Base-by-base conservation (phyloP, 2,888 invertebrate species). In the Petrolisthes manimaculis region DNA sequence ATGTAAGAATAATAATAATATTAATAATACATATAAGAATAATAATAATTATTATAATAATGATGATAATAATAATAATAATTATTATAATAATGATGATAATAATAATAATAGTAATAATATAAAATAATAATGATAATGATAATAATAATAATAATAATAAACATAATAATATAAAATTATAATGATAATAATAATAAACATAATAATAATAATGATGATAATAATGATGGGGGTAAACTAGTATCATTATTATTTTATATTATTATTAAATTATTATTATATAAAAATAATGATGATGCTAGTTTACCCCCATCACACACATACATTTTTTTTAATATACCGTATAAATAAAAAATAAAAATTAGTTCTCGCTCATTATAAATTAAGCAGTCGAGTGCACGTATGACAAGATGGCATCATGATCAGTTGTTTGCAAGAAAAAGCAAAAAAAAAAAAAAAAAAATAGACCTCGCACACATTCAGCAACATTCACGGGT, bases 401-500 rank as follows among this genome's bases (percentile, higher is more conserved):
- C 37, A 37, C 2, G 37, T 86, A 86, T 86, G 86, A 81, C 86
- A 24, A 79, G 81, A 81, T 74, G 81, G 71, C 75, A 81, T 61
- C 81, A 81, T 71, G 81, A 54, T 74, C 81, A 79, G 51, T 78
- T 80, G 80, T 54, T 55, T 69, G 83, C 69, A 87, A 87, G 61
- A 82, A 75, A 77, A 71, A 69, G 71, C 67, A 71, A 83, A 79
- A 88, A 79, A 71, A 83, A 61, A 61, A 9, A 9, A 61, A 61
- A 61, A 14, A 14, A 61, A n/a, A 71, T 18, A 71, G 9, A 21
- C 21, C 71, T 71, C 75, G 80, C 86, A 86, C 86, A 88, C 84
- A 84, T 88, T 83, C 86, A 78, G 84, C 84, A 78, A 86, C 86
- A 86, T 74, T 86, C 86, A 86, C 81, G 21, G 71, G 21, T 71